Base-by-base conservation (phyloP, 2,888 invertebrate genomes). In the Pasiphila rectangulata region DNA sequence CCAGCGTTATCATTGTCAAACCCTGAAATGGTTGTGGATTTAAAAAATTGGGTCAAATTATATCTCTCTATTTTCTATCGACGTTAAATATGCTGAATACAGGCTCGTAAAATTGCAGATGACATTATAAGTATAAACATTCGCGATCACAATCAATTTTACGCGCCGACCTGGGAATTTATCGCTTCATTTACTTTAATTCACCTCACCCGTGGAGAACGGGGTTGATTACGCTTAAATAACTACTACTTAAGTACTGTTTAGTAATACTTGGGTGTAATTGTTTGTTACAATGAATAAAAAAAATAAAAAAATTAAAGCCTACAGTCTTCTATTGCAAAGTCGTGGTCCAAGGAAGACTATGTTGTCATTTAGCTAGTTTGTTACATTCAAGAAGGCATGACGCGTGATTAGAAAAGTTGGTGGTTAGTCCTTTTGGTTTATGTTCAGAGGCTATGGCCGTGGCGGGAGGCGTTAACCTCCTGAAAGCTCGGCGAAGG, bases 1-100 rank as follows among this genome's bases (percentile, higher is more conserved):
- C 64, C 71, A 69, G 67, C 75, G 75, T 81, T 82, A 82, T 82
- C 79, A 77, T 79, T 76, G 75, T 75, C 73, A 74, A 77, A 79
- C 74, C 78, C 75, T 78, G 75, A 79, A 78, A 79, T 74, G 72
- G 73, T 61, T 73, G 75, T 75, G 70, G 72, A 71, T 72, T 75
- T 72, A 63, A 67, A 71, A 69, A 84, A 83, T 81, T 84, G 59
- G 84, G 85, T 84, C 85, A 85, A 63, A 58, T 66, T 67, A 64
- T 61, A 15, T 48, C 51, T 32, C 48, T 49, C 53, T 35, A 29
- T 49, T 51, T 42, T 38, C 16, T 34, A 21, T 35, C 38, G 20
- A 41, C 29, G 24, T 24, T 21, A 30, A 12, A 13, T 10, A 32
- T 42, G 41, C 37, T 32, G 40, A 37, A 40, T 20, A 16, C 19